Base-by-base conservation (phyloP, 2,113 vertebrate species). In the Gopherus flavomarginatus region DNA sequence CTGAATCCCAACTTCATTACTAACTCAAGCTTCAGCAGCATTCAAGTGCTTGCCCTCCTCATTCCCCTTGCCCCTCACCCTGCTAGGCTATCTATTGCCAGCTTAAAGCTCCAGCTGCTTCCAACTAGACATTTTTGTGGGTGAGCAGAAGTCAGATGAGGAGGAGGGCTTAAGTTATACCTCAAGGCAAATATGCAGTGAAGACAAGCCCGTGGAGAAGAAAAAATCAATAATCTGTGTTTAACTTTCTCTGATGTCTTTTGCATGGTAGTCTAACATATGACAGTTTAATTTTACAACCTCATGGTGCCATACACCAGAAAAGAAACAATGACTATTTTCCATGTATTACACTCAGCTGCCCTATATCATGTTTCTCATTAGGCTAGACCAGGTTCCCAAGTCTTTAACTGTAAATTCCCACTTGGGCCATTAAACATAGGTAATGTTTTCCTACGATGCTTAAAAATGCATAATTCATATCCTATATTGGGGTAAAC, bases 381-480 rank as follows among this genome's bases (percentile, higher is more conserved):
- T 93, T 94, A 81, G 21, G 82, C 50, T 1, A 8, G 82, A 86
- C 12, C 22, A 44, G 24, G 82, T 13, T 94, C 29, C 84, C 21
- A 85, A 90, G 21, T n/a, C 83, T 90, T 96, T 93, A 84, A 90
- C 91, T 86, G 89, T 29, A 92, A 91, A 92, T 91, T 92, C 79
- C 57, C 65, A 56, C 75, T 83, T 93, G 91, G 42, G 72, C 65
- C 84, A 90, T 93, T 97, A 94, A 83, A 93, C 16, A 65, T 11
- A 50, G 78, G 29, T 87, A 78, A 93, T 83, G 29, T 81, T 90
- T 96, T 94, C 49, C 56, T 93, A 52, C 82, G 78, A 22, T 90
- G 29, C 75, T 85, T 90, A 85, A 95, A 91, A 96, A 94, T 95
- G 29, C 96, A 93, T 97, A 92, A 94, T 97, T 96, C 85, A 91